Evolutionary conservation across 92 coral and sea anemone species (phyloP).

Genomic region (Epizoanthus rinbou): DNA sequence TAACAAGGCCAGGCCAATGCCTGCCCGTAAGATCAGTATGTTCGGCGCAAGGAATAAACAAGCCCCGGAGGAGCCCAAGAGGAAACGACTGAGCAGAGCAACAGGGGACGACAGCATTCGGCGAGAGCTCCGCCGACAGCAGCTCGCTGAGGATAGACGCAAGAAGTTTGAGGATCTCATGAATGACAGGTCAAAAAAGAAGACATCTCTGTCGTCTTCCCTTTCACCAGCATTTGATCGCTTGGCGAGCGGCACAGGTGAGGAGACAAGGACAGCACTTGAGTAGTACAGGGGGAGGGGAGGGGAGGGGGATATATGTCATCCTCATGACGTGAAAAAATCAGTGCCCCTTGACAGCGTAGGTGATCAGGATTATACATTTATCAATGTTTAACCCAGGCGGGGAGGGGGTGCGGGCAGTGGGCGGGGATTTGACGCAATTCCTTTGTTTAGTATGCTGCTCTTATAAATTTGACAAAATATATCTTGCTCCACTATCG

Average conservation of each 20-base stretch:
- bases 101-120: slow-evolving; percentile 84
- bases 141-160: slow-evolving; percentile 87
- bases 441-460: no score
- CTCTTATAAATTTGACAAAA: no score
- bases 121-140: slow-evolving; percentile 77
- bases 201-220: not conserved
- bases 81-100: slow-evolving; percentile 74
- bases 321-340: no score
- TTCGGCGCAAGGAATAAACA: slow-evolving; percentile 49
- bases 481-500: no score
- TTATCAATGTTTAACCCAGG: no score
- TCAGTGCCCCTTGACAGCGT: no score
- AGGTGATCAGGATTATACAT: no score
- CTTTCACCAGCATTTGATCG: not conserved
- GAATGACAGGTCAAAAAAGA: not conserved
- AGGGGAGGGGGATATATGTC: no score
- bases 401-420: no score
- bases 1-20: slow-evolving; percentile 18
- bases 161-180: slow-evolving; percentile 54
- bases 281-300: no score
- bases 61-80: slow-evolving; percentile 39
- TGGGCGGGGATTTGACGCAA: no score
- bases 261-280: no score
- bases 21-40: slow-evolving; percentile 53
- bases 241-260: not conserved